Percentiles rank a stretch among this genome's conserved stretches.
Conservation (phyloP, 37 sponge, comb jelly and placozoan genomes). For the Agelas oroides region DNA sequence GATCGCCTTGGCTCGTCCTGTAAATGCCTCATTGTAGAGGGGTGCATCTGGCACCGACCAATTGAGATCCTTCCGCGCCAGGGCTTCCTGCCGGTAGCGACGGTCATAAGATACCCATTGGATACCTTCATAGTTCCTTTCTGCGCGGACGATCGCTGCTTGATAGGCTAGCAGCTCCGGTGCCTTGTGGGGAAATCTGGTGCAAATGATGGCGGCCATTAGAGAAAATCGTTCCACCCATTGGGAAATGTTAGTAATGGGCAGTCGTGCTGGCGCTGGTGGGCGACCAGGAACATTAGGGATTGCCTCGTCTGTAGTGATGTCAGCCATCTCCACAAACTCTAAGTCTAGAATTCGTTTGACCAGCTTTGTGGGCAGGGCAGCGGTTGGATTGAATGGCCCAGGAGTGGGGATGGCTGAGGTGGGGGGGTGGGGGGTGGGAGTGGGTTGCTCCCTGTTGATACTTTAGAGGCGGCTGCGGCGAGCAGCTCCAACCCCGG, state of each 20-base stretch:
- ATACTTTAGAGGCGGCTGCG: too few relatives aligned
- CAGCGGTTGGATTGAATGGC: too few relatives aligned
- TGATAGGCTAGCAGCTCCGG: neutral
- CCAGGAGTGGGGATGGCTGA: neutral
- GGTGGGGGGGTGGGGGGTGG: too few relatives aligned
- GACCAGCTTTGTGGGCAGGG: slow-evolving; percentile 12
- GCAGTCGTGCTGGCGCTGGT: slow-evolving; percentile 8
- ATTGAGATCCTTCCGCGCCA: slow-evolving; percentile 7
- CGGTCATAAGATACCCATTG: neutral
- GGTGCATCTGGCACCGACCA: neutral
- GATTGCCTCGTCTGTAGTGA: neutral
- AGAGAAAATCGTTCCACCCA: too few relatives aligned
- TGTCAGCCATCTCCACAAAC: slow-evolving; percentile 31
- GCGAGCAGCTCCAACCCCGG: too few relatives aligned
- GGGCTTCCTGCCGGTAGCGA: neutral
- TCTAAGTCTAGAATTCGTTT: slow-evolving; percentile 21
- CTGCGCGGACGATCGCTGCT: neutral
- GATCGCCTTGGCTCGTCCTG: neutral
- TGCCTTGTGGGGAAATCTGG: neutral
- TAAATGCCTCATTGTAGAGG: neutral
- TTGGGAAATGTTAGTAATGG: neutral
- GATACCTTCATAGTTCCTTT: neutral
- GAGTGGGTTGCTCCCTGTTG: too few relatives aligned
- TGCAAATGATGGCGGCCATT: slow-evolving; percentile 7
- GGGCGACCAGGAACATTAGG: neutral